Evolutionary conservation across 2,888 invertebrate species (phyloP).

Genomic region (Leptopilina myrica): DNA sequence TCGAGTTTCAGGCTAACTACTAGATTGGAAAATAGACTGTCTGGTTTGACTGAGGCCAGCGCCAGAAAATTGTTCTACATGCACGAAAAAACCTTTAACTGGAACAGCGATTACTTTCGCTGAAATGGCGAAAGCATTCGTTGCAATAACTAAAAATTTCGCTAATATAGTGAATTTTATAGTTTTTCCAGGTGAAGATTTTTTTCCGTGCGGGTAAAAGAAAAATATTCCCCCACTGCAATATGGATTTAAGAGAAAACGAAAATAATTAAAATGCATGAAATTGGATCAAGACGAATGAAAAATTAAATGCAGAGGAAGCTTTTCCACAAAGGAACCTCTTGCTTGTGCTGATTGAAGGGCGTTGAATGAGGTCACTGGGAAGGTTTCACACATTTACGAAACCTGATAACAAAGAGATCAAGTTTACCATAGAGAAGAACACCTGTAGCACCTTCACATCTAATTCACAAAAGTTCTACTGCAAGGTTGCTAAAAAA

Average conservation of each 20-base stretch:
- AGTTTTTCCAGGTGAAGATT: no score
- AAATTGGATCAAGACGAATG: not conserved
- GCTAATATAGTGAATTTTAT: no score
- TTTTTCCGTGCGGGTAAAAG: not conserved
- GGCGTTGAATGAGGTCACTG: constrained; percentile 11
- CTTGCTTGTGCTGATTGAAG: constrained; percentile 24
- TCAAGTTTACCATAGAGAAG: constrained; percentile 35
- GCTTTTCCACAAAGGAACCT: not conserved
- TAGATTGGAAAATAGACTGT: no score
- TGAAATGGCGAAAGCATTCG: no score
- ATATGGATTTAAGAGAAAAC: not conserved
- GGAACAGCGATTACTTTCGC: no score
- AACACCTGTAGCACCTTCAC: constrained; percentile 32
- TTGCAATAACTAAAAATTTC: no score
- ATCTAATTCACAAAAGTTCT: constrained; percentile 11
- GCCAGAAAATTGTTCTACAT: no score
- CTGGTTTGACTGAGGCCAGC: no score
- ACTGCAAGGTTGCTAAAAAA: not conserved
- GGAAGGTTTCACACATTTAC: constrained; percentile 27
- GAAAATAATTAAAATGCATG: constrained; percentile 14
- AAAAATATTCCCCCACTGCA: no score
- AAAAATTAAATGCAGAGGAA: constrained; percentile 18
- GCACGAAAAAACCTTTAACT: no score
- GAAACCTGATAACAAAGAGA: constrained; percentile 37
- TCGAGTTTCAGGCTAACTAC: no score